Conservation (phyloP, 1,140 invertebrate species). For the Aphelenchoides avenae region DNA sequence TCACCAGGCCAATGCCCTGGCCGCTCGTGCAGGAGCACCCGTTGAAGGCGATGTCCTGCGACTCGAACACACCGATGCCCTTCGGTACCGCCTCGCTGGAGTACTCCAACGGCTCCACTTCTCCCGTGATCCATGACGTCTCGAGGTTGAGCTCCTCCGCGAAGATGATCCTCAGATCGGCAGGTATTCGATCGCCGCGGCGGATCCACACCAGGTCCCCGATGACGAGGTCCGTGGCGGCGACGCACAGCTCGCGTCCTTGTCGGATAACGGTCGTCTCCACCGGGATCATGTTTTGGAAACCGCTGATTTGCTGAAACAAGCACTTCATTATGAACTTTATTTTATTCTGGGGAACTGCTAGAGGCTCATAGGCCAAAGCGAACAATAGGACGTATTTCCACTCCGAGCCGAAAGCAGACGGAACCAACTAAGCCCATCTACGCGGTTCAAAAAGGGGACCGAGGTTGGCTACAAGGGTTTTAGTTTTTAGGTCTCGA, state of each 20-base stretch:
- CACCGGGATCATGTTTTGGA: constrained; percentile 28
- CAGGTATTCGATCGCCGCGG: constrained; percentile 28
- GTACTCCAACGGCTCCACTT: constrained; percentile 38
- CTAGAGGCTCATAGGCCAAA: too few species aligned
- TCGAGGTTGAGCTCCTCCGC: constrained; percentile 28
- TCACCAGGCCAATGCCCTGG: constrained; percentile 33
- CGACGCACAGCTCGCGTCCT: constrained; percentile 16
- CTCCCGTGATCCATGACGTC: constrained; percentile 37
- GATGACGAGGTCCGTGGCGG: constrained; percentile 26
- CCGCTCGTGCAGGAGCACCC: constrained; percentile 28
- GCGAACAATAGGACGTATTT: too few species aligned
- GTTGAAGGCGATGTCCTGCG: constrained; percentile 42
- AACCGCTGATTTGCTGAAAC: constrained; percentile 38
- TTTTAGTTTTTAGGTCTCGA: too few species aligned
- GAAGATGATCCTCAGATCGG: constrained; percentile 29
- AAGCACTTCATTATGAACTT: too few species aligned
- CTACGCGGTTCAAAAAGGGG: too few species aligned
- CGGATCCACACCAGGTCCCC: constrained; percentile 33
- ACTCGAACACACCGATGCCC: constrained; percentile 22
- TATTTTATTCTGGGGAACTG: too few species aligned
- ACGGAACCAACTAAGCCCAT: too few species aligned
- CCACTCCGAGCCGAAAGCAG: too few species aligned
- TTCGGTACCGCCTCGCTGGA: constrained; percentile 12
- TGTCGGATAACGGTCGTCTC: constrained; percentile 31
- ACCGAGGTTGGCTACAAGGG: too few species aligned